Percentiles rank a stretch among this genome's conserved stretches.
These are phyloP conservation scores for Drosophila pseudoobscura DNA, from an alignment of 1,140 invertebrate species.

Conservation along the genomic window DNA sequence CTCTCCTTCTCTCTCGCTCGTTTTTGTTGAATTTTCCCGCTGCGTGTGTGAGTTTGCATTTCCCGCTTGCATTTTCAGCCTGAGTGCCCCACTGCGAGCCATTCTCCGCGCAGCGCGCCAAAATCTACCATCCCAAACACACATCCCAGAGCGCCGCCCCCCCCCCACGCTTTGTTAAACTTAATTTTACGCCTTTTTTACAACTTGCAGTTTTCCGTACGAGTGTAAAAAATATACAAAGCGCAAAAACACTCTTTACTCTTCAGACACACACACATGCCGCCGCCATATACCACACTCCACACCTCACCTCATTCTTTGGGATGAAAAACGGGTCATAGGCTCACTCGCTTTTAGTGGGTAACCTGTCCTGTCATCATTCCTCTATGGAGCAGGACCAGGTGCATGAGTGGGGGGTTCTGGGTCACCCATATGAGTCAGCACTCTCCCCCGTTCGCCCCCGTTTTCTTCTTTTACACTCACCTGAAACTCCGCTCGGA, in stretches of 20 bases:
- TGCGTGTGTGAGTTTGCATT: conserved; percentile 72
- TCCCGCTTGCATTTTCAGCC: conserved; percentile 76
- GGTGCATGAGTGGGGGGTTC: neutral
- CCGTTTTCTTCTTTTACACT: conserved; percentile 36
- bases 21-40: conserved; percentile 23
- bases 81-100: conserved; percentile 54
- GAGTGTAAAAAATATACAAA: conserved; percentile 56
- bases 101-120: no score
- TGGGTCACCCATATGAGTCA: conserved; percentile 55
- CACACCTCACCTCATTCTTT: conserved; percentile 8
- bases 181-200: conserved; percentile 82
- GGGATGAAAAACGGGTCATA: conserved; percentile 54
- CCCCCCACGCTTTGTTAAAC: conserved; percentile 69
- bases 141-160: neutral
- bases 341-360: conserved; percentile 21
- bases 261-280: conserved; percentile 27
- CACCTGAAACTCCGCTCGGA: conserved; percentile 83
- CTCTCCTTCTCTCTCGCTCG: neutral
- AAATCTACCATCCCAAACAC: no score
- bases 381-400: neutral
- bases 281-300: conserved; percentile 9
- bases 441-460: conserved; percentile 24
- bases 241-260: conserved; percentile 25
- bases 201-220: conserved; percentile 75
- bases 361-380: conserved; percentile 67